A percentile compares a stretch with the other conserved stretches of the same genome.
These are phyloP conservation scores for Anhinga anhinga DNA, from an alignment of 2,113 vertebrate genomes.

Conservation along the genomic window DNA sequence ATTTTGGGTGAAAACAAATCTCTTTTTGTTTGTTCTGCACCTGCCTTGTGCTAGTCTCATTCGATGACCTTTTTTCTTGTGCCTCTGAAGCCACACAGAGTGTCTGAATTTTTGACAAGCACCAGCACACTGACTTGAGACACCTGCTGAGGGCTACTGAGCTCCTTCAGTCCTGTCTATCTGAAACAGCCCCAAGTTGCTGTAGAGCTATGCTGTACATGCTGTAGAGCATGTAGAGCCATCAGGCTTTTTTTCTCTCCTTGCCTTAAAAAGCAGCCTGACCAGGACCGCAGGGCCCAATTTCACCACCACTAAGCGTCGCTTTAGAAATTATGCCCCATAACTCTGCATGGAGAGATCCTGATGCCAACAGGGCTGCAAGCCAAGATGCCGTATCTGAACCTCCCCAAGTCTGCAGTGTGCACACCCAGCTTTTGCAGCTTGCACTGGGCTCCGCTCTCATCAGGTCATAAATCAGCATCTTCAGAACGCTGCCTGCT, in stretches of 20 bases:
- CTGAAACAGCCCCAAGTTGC: background rate
- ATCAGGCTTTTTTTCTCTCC: rapidly evolving
- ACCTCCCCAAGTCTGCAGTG: rapidly evolving
- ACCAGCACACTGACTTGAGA: background rate
- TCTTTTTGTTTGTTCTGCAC: background rate
- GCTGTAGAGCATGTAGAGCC: no score
- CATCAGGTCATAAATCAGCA: background rate
- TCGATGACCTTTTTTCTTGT: background rate
- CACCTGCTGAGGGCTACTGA: background rate
- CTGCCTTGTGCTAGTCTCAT: background rate
- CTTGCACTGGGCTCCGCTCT: background rate
- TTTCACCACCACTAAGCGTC: background rate
- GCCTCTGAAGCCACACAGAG: background rate
- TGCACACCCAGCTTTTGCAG: background rate
- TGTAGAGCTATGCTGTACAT: background rate
- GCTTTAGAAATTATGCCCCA: background rate
- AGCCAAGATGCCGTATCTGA: background rate
- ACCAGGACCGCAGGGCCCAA: background rate
- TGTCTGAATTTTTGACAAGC: background rate
- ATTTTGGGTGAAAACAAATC: background rate
- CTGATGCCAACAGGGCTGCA: background rate
- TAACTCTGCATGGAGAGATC: background rate
- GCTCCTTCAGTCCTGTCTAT: background rate
- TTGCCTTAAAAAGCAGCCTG: background rate
- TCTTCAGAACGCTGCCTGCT: background rate